Evolutionary conservation across 2,888 invertebrate species (phyloP).

Genomic region (Pseudanteris insignis): DNA sequence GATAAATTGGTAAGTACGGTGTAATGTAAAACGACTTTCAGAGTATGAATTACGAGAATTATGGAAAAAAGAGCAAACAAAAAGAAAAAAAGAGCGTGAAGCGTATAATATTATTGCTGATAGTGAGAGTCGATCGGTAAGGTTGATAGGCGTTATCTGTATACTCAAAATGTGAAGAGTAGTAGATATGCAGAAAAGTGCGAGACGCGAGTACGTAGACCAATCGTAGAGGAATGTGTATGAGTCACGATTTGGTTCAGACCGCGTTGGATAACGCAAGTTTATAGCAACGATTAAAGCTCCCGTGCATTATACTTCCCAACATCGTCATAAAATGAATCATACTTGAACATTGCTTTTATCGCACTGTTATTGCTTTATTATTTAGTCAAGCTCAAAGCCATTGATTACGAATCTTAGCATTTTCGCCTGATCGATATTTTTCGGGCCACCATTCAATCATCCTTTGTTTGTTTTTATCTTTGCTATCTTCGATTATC

Average conservation of each 20-base stretch:
- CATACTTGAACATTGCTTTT: conserved; percentile 20
- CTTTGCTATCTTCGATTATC: no score
- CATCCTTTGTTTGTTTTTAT: background rate
- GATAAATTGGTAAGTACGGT: no score
- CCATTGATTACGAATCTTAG: conserved; percentile 1
- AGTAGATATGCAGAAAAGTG: conserved; percentile 24
- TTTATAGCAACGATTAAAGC: conserved; percentile 35
- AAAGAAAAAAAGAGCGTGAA: no score
- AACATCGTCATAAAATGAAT: conserved; percentile 25
- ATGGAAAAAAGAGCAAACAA: no score
- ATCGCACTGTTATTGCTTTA: conserved; percentile 21
- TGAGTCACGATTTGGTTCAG: conserved; percentile 33
- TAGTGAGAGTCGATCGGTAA: conserved; percentile 10
- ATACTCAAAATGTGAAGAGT: conserved; percentile 20
- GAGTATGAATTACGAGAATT: no score
- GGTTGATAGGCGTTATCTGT: conserved; percentile 17
- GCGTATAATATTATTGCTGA: conserved; percentile 8
- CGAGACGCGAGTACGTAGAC: conserved; percentile 10
- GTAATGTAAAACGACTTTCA: no score
- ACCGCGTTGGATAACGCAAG: conserved; percentile 25
- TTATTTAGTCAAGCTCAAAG: conserved; percentile 15
- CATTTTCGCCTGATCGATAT: conserved; percentile 5
- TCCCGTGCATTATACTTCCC: conserved; percentile 13
- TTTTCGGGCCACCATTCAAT: conserved; percentile 2
- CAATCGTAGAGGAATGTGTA: conserved; percentile 29